These are phyloP conservation scores for Ylistrum balloti DNA, from an alignment of 1,140 invertebrate genomes.

Conservation along the genomic window DNA sequence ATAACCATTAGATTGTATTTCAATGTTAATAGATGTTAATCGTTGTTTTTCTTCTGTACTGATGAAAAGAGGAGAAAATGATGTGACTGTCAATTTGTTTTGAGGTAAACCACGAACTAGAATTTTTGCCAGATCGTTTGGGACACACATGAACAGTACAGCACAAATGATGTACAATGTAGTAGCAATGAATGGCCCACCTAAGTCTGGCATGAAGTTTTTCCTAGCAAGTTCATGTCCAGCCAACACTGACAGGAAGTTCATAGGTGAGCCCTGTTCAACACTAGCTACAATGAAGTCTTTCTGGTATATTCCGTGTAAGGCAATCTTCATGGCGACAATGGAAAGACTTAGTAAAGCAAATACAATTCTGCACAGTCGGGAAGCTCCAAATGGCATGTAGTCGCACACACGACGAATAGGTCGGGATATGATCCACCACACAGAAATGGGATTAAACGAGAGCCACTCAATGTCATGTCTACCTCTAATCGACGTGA, in stretches of 20 bases:
- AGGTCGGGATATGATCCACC: constrained; percentile 42
- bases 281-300: neutral
- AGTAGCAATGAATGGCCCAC: constrained; percentile 51
- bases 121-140: constrained; percentile 45
- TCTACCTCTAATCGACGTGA: neutral
- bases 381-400: neutral
- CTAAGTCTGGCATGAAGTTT: constrained; percentile 55
- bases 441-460: constrained; percentile 42
- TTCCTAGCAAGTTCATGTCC: constrained; percentile 46
- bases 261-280: neutral
- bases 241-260: constrained; percentile 50
- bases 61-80: constrained; percentile 18
- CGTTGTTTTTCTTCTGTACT: constrained; percentile 12
- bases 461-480: constrained; percentile 39
- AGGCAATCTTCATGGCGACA: constrained; percentile 42
- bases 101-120: constrained; percentile 45
- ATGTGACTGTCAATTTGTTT: constrained; percentile 21
- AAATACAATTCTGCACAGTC: constrained; percentile 47
- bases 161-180: constrained; percentile 36
- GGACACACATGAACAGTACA: constrained; percentile 45
- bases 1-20: constrained; percentile 45
- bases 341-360: constrained; percentile 49
- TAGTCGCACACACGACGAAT: constrained; percentile 35
- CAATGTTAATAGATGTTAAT: constrained; percentile 42
- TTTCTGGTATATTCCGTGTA: constrained; percentile 42